A percentile compares a stretch with the other conserved stretches of the same genome.
Evolutionary conservation across 2,797 vertebrate genomes (phyloP).

Genomic region (Peromyscus eremicus): DNA sequence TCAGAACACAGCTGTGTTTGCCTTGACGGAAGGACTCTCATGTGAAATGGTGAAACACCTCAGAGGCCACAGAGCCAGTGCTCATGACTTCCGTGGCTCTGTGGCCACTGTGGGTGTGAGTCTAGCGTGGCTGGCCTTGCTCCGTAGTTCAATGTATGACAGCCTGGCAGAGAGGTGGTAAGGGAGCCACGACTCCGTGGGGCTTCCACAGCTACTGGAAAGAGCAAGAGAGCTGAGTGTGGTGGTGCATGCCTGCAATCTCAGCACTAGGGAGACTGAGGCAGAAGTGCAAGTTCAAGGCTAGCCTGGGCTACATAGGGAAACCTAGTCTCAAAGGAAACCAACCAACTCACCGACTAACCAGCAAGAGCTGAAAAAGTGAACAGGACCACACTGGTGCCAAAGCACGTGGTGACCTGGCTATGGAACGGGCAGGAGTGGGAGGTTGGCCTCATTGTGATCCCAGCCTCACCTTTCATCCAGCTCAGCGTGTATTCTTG

Average conservation of each 20-base stretch:
- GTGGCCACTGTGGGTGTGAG: fast-evolving
- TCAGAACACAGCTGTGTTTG: fast-evolving
- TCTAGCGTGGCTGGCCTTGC: not conserved
- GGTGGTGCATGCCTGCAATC: not conserved
- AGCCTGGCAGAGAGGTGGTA: not conserved
- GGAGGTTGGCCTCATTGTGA: fast-evolving
- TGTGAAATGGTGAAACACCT: not conserved
- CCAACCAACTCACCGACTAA: too few species aligned
- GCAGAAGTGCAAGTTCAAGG: not conserved
- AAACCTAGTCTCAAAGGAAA: not conserved
- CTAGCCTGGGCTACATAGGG: not conserved
- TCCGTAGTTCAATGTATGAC: not conserved
- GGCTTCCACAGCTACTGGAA: not conserved
- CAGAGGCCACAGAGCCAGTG: not conserved
- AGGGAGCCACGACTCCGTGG: not conserved
- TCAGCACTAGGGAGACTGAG: not conserved
- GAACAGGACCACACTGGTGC: not conserved
- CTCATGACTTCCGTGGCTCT: not conserved
- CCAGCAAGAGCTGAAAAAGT: not conserved
- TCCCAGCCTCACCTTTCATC: slow-evolving; percentile 93
- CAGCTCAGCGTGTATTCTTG: slow-evolving; percentile 92
- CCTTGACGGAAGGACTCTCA: not conserved
- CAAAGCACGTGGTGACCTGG: not conserved
- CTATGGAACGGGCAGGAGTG: too few species aligned
- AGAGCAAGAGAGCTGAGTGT: not conserved